A percentile compares a stretch with the other conserved stretches of the same genome.
Conservation (phyloP, 1,140 invertebrate genomes). For the Dufourea novaeangliae region DNA sequence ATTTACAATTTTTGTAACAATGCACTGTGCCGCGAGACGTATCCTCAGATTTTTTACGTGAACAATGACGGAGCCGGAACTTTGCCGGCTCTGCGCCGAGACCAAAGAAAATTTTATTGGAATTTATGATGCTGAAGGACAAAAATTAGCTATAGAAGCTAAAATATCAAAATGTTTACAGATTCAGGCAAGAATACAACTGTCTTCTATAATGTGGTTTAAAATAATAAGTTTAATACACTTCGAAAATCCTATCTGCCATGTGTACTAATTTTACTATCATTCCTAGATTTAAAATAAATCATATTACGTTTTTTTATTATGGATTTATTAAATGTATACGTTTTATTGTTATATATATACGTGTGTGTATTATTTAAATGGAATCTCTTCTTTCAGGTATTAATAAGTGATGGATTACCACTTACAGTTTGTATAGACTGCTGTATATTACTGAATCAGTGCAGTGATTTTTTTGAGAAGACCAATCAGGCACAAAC, state of each 20-base stretch:
- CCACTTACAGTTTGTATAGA: conserved; percentile 78
- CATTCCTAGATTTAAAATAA: not conserved
- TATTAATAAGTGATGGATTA: conserved; percentile 74
- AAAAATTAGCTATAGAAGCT: conserved; percentile 75
- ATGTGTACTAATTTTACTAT: not conserved
- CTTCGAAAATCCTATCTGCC: not conserved
- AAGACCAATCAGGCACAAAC: conserved; percentile 78
- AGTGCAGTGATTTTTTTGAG: conserved; percentile 79
- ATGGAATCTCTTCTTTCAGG: conserved; percentile 58
- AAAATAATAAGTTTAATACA: not conserved
- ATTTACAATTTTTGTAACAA: conserved; percentile 7
- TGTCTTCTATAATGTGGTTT: not conserved
- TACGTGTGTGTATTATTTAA: not conserved
- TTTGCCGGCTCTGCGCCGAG: conserved; percentile 83
- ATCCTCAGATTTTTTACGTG: conserved; percentile 36
- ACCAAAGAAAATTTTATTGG: conserved; percentile 76
- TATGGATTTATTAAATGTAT: not conserved
- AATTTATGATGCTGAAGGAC: conserved; percentile 80
- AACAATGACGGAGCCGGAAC: conserved; percentile 73
- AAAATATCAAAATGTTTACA: conserved; percentile 81
- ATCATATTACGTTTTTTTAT: not conserved
- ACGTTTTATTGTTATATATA: not conserved
- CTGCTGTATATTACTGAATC: conserved; percentile 77
- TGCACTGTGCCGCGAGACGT: conserved; percentile 16
- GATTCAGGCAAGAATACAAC: conserved; percentile 75